Evolutionary conservation across 2,888 invertebrate species (phyloP), one percentile per base, ranked within the genome.

Genomic region (Zygothrica quintamaculata): DNA sequence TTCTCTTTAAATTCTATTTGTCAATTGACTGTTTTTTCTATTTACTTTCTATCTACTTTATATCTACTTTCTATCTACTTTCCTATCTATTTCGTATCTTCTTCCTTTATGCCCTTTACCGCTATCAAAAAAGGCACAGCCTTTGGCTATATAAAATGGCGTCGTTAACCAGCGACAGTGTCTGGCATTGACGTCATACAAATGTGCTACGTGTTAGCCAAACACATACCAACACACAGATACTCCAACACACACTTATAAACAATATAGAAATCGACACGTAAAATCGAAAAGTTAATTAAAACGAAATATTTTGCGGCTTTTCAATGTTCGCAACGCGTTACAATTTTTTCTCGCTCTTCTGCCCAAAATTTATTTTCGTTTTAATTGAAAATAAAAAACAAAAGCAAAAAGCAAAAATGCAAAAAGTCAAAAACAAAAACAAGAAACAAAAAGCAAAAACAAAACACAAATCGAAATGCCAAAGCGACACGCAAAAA

Each of bases 121-220:
- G 56, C 50, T 55, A 12, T 22, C 34, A 15, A 11, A 34, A n/a
- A 59, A 53, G 16, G 29, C 47, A n/a, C 44, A 31, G 50, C 47
- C 39, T 66, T 48, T 50, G 64, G 16, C 33, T 56, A 53, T 42
- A 56, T 65, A 77, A 79, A 79, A 79, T 79, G 78, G 78, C 81
- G 69, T 64, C 68, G 65, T 44, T 29, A 56, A 37, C 39, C 65
- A 51, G 55, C 16, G 40, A 5, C 37, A 37, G 16, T 36, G 40
- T 44, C 39, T 34, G 46, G 55, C 55, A 59, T 57, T 76, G 79
- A 75, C 74, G 72, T 78, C 77, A 80, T 46, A 11, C 26, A 8
- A 46, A 39, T 31, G 39, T 18, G 48, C 44, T 59, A 12, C 40
- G n/a, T n/a, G n/a, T n/a, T n/a, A n/a, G n/a, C n/a, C n/a, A n/a